A percentile compares a stretch with the other conserved stretches of the same genome.
These are phyloP conservation scores for Henicopernis longicauda DNA, from an alignment of 2,113 vertebrate genomes.

Conservation along the genomic window DNA sequence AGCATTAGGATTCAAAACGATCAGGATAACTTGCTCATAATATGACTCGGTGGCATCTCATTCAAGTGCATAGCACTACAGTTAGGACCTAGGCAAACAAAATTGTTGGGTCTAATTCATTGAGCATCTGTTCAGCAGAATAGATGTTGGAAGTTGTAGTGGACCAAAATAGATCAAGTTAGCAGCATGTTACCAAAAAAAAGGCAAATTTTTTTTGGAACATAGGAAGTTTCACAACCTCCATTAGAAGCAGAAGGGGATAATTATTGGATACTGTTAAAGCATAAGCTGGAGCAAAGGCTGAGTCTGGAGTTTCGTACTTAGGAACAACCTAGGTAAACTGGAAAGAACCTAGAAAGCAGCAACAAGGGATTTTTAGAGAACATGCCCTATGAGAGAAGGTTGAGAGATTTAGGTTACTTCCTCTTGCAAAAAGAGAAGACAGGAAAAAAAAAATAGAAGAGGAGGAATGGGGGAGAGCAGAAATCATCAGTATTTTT, in stretches of 20 bases:
- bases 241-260: background rate
- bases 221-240: background rate
- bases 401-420: background rate
- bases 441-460: background rate
- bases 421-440: background rate
- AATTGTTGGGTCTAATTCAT: background rate
- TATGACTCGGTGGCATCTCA: background rate
- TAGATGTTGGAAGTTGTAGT: background rate
- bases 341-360: background rate
- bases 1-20: background rate
- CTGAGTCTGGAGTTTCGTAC: background rate
- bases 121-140: background rate
- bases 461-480: background rate
- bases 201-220: background rate
- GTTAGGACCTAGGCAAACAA: background rate
- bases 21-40: background rate
- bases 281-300: background rate
- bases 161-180: background rate
- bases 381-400: background rate
- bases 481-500: background rate
- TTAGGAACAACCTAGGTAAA: background rate
- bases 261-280: background rate
- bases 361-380: background rate
- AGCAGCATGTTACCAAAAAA: background rate
- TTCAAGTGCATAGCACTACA: background rate